A percentile compares a stretch with the other conserved stretches of the same genome.
These are phyloP conservation scores for Onychomys arenicola DNA, from an alignment of 2,797 vertebrate species.

Conservation along the genomic window DNA sequence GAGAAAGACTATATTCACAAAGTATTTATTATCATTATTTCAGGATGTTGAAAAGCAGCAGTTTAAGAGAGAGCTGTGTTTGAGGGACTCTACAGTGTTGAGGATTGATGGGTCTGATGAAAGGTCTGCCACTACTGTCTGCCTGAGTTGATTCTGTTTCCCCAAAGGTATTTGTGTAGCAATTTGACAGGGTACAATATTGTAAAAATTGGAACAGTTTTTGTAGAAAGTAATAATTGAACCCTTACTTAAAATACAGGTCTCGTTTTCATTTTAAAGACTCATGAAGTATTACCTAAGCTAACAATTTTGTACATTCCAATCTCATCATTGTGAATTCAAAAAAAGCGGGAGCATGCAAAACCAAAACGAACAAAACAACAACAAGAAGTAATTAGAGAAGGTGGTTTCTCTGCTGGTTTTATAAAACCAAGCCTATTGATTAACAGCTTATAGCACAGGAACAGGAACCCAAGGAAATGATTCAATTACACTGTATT, in stretches of 20 bases:
- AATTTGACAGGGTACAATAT: constrained; percentile 76
- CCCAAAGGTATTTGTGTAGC: constrained; percentile 71
- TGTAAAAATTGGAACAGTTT: constrained; percentile 67
- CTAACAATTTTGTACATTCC: constrained; percentile 36
- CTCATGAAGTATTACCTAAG: constrained; percentile 43
- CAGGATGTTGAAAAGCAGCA: constrained; percentile 50
- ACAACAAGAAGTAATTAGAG: not conserved
- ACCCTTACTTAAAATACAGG: constrained; percentile 56
- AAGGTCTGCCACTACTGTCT: constrained; percentile 75
- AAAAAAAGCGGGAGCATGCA: not conserved
- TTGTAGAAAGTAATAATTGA: constrained; percentile 68
- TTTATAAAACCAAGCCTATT: constrained; percentile 60
- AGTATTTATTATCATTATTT: constrained; percentile 54
- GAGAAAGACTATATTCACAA: constrained; percentile 21
- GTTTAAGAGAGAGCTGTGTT: constrained; percentile 62
- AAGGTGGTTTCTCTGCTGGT: constrained; percentile 19
- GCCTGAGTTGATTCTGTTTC: constrained; percentile 71
- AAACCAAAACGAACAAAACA: not conserved
- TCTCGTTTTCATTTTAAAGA: constrained; percentile 63
- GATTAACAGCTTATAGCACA: constrained; percentile 27
- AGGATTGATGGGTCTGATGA: constrained; percentile 65
- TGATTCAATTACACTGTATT: constrained; percentile 34
- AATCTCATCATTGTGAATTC: constrained; percentile 46
- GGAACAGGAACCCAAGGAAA: constrained; percentile 49
- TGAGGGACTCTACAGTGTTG: constrained; percentile 49